Evolutionary conservation across 2,113 vertebrate species (phyloP).

Genomic region (Struthio camelus): DNA sequence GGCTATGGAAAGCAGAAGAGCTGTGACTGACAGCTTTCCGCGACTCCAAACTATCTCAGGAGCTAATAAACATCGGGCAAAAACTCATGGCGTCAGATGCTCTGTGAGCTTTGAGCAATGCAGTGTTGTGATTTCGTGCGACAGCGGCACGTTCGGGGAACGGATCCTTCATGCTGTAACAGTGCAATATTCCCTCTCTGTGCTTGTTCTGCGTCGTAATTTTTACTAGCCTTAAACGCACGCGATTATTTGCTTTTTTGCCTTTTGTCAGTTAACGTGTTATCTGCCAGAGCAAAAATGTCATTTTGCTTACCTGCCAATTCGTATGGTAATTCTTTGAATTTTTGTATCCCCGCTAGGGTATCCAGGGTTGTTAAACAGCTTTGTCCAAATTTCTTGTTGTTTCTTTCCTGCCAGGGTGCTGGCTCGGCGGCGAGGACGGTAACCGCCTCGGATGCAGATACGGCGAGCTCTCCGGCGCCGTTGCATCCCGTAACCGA

Average conservation of each 20-base stretch:
- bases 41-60: neutral
- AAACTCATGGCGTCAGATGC: neutral
- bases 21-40: neutral
- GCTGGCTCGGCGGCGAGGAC: neutral
- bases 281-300: neutral
- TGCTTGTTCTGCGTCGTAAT: neutral
- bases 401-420: neutral
- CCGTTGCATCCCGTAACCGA: neutral
- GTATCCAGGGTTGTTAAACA: neutral
- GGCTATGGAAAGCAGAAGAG: neutral
- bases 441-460: neutral
- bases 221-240: constrained; percentile 1
- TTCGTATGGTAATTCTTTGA: constrained; percentile 6
- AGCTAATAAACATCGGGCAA: neutral
- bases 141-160: neutral
- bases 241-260: neutral
- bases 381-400: neutral
- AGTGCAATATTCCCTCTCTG: neutral
- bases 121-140: neutral
- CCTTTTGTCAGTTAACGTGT: neutral
- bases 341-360: neutral
- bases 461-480: accelerated
- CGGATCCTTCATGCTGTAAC: neutral
- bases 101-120: accelerated
- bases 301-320: neutral